phyloP scores from a whole-genome alignment of 2,113 vertebrate genomes.

The Ailuropoda melanoleuca region DNA sequence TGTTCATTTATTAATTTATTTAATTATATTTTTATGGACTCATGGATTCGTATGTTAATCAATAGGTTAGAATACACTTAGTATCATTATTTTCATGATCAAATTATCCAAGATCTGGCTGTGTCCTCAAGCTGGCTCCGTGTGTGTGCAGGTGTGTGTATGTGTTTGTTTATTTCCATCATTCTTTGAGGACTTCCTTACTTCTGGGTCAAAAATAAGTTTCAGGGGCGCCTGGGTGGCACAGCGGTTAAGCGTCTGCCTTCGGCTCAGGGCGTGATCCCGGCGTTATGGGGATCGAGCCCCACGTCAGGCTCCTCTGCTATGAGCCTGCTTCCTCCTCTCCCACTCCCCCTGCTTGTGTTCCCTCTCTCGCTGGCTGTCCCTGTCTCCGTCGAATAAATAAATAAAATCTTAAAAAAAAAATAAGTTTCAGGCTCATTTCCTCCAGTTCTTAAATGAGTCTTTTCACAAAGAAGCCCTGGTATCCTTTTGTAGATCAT shows the following conservation, averaged over 20 bases:
- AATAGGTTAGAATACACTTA: neutral
- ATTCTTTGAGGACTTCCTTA: neutral
- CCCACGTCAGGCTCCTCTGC: too few relatives aligned
- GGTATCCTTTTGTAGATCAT: neutral
- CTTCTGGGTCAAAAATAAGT: neutral
- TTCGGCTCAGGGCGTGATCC: too few relatives aligned
- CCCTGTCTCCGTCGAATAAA: too few relatives aligned
- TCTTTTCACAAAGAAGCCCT: neutral
- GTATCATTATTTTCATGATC: neutral
- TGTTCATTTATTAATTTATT: neutral
- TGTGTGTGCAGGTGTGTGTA: neutral
- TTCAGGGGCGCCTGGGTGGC: too few relatives aligned
- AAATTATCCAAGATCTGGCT: neutral
- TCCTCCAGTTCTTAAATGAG: neutral
- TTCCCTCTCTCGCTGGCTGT: too few relatives aligned
- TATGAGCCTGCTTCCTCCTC: too few relatives aligned
- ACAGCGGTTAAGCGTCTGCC: too few relatives aligned
- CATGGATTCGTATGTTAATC: neutral
- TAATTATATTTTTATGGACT: neutral
- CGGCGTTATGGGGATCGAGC: too few relatives aligned
- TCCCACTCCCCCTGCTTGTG: too few relatives aligned
- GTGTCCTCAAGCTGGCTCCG: neutral
- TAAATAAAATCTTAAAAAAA: too few relatives aligned
- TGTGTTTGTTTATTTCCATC: neutral
- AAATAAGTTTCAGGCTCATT: neutral